These are phyloP conservation scores for Tympanuchus pallidicinctus DNA, from an alignment of 2,113 vertebrate species.

Conservation along the genomic window DNA sequence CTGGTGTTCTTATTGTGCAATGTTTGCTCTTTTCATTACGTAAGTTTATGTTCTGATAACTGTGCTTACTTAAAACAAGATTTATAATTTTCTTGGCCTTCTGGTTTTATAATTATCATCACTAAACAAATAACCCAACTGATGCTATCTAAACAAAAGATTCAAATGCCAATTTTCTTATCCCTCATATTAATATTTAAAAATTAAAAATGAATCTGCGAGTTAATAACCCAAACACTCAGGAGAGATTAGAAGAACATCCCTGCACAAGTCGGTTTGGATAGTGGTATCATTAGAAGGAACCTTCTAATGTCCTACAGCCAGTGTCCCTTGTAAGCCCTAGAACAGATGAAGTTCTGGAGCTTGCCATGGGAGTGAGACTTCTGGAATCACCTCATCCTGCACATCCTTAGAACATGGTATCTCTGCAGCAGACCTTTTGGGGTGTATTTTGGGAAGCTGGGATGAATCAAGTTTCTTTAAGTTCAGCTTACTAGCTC, in stretches of 20 bases:
- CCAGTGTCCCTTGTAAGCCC: neutral
- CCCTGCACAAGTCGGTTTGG: neutral
- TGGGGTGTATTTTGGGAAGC: neutral
- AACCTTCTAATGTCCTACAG: neutral
- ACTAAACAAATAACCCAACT: constrained; percentile 41
- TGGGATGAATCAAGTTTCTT: neutral
- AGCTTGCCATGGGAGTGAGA: neutral
- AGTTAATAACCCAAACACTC: neutral
- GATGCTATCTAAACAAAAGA: constrained; percentile 41
- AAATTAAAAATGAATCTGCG: neutral
- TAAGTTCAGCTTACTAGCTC: neutral
- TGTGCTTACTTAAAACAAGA: constrained; percentile 23
- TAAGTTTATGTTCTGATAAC: constrained; percentile 59
- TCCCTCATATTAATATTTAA: constrained; percentile 35
- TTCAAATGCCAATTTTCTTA: constrained; percentile 12
- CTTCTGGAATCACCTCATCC: neutral
- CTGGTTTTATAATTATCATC: constrained; percentile 20
- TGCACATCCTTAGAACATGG: neutral
- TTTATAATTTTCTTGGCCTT: neutral
- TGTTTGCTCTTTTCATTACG: constrained; percentile 30
- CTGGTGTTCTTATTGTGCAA: constrained; percentile 21
- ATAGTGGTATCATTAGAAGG: neutral
- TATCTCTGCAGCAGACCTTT: neutral
- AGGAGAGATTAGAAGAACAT: neutral
- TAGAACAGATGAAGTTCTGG: neutral